A percentile compares a stretch with the other conserved stretches of the same genome.
Conservation (phyloP, 2,888 invertebrate genomes). For the Agriopis aurantiaria region DNA sequence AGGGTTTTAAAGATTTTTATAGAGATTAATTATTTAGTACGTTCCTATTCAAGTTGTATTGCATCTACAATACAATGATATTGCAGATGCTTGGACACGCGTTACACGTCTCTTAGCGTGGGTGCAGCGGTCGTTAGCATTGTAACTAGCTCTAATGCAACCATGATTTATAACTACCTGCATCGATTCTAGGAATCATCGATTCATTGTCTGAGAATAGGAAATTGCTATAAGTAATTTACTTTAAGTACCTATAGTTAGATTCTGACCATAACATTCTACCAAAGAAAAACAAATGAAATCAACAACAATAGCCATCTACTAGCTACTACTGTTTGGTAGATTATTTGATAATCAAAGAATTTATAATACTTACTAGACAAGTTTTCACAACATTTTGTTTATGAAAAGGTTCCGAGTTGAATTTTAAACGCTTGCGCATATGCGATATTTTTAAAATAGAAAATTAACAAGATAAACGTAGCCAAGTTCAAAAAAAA, state of each 20-base stretch:
- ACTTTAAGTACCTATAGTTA: slow-evolving; percentile 25
- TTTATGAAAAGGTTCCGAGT: too few species aligned
- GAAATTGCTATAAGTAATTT: slow-evolving; percentile 25
- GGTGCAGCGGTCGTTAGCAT: slow-evolving; percentile 57
- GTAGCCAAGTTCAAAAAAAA: too few species aligned
- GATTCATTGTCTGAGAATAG: slow-evolving; percentile 35
- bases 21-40: neutral
- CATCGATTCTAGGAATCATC: slow-evolving; percentile 31
- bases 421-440: too few species aligned
- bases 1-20: neutral
- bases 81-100: slow-evolving; percentile 30
- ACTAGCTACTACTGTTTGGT: too few species aligned
- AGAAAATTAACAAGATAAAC: too few species aligned
- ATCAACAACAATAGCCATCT: too few species aligned
- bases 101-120: slow-evolving; percentile 43
- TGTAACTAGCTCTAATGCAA: slow-evolving; percentile 54
- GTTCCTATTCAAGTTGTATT: too few species aligned
- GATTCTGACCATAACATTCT: neutral
- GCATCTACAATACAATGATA: slow-evolving; percentile 4
- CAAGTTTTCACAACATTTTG: too few species aligned
- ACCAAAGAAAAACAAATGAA: neutral
- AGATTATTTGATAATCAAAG: too few species aligned
- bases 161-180: slow-evolving; percentile 52
- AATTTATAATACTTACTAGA: too few species aligned
- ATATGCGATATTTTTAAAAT: too few species aligned